phyloP scores from a whole-genome alignment of 2,888 invertebrate genomes.

The Epinotia brunnichana region DNA sequence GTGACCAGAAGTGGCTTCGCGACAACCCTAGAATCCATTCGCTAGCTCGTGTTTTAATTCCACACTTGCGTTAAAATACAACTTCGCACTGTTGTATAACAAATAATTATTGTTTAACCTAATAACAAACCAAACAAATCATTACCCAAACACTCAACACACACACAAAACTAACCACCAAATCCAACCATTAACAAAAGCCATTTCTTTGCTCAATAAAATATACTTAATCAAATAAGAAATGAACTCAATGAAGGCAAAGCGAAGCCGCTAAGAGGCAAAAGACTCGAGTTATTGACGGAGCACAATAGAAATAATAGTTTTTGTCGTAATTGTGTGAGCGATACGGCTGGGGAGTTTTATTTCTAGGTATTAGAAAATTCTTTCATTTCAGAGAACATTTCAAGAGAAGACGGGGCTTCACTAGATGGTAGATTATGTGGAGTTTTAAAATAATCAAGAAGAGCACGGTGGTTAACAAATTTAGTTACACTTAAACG shows the following conservation, averaged over 20 bases:
- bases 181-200: conserved; percentile 1
- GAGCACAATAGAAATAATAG: conserved; percentile 64
- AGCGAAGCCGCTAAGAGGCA: conserved; percentile 34
- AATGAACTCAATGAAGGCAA: neutral
- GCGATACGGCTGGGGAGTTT: conserved; percentile 49
- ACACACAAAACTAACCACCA: neutral
- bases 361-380: neutral
- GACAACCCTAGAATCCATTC: too few species aligned
- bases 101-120: too few species aligned
- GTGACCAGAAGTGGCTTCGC: too few species aligned
- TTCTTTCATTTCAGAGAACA: too few species aligned
- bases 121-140: neutral
- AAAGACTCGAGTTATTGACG: conserved; percentile 18
- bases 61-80: too few species aligned
- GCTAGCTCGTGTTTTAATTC: too few species aligned
- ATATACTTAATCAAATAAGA: conserved; percentile 20
- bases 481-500: too few species aligned
- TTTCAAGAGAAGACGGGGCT: too few species aligned
- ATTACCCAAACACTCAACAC: neutral
- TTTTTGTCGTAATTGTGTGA: conserved; percentile 67
- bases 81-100: too few species aligned
- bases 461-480: too few species aligned
- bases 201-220: conserved; percentile 14
- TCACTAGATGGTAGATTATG: too few species aligned
- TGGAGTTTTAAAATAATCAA: too few species aligned